Evolutionary conservation across 1,140 invertebrate species (phyloP).

Genomic region (Spodoptera litura): DNA sequence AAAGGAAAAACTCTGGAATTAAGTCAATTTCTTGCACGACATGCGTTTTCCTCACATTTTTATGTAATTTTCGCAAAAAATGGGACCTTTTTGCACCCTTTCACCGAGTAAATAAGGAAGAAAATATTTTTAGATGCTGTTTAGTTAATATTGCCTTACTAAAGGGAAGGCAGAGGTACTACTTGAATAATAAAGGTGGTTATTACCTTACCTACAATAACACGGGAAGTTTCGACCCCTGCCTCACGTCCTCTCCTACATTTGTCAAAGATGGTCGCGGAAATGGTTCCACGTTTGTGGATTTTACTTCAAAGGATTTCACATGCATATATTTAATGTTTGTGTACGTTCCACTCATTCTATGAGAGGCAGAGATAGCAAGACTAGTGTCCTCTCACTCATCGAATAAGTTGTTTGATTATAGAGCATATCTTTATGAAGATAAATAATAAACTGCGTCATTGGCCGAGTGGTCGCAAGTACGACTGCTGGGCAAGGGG

Average conservation of each 20-base stretch:
- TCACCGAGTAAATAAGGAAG: too few species aligned
- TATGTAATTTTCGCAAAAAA: neutral
- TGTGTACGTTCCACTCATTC: neutral
- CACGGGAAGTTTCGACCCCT: too few species aligned
- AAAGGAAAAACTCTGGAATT: conserved; percentile 19
- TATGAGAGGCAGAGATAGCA: neutral
- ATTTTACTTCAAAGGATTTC: conserved; percentile 10
- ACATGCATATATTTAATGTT: neutral
- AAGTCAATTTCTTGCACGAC: conserved; percentile 15
- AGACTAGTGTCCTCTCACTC: neutral
- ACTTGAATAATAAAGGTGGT: too few species aligned
- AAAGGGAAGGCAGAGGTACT: too few species aligned
- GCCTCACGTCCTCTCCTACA: neutral
- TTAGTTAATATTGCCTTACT: too few species aligned
- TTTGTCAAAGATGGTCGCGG: neutral
- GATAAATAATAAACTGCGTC: too few species aligned
- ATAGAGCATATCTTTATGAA: too few species aligned
- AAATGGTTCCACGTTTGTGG: neutral
- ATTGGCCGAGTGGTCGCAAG: too few species aligned
- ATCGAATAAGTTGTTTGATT: neutral
- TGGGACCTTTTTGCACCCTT: too few species aligned
- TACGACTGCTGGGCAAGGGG: too few species aligned
- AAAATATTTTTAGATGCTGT: neutral
- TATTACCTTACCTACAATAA: too few species aligned
- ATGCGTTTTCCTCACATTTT: neutral